These are phyloP conservation scores for Muscicapa striata DNA, from an alignment of 2,797 vertebrate genomes.

Conservation along the genomic window DNA sequence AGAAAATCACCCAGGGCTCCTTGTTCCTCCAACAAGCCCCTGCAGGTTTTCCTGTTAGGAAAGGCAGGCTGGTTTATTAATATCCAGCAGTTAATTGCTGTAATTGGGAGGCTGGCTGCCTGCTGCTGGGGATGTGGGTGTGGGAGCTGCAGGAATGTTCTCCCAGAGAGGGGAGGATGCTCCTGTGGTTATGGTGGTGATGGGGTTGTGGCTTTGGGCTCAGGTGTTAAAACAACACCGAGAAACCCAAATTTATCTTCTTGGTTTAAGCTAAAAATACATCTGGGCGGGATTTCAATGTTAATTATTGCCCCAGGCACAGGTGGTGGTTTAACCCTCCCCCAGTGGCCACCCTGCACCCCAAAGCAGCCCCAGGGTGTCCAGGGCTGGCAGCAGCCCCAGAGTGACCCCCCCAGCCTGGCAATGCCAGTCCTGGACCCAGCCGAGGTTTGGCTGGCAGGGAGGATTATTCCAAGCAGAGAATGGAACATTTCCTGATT, in stretches of 20 bases:
- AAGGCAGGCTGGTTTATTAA: conserved; percentile 31
- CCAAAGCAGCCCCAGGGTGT: neutral
- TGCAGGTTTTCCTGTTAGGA: conserved; percentile 41
- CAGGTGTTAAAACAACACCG: fast-evolving
- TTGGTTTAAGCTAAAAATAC: neutral
- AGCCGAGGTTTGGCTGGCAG: neutral
- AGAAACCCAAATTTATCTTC: neutral
- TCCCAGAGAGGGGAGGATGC: neutral
- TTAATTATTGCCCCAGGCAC: neutral
- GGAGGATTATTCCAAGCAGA: neutral
- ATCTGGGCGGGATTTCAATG: neutral
- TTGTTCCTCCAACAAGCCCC: neutral
- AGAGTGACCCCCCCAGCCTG: neutral
- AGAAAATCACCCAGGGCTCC: neutral
- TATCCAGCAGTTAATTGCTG: neutral
- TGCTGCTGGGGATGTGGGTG: neutral
- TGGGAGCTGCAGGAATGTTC: neutral
- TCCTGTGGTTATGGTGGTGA: neutral
- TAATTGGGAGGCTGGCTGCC: conserved; percentile 47
- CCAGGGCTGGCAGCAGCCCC: neutral
- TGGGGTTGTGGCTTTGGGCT: neutral
- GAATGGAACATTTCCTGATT: neutral
- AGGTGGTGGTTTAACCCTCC: neutral
- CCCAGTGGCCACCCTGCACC: neutral
- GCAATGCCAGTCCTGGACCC: fast-evolving